phyloP scores from a whole-genome alignment of 2,888 invertebrate species.

The Cabera pusaria region DNA sequence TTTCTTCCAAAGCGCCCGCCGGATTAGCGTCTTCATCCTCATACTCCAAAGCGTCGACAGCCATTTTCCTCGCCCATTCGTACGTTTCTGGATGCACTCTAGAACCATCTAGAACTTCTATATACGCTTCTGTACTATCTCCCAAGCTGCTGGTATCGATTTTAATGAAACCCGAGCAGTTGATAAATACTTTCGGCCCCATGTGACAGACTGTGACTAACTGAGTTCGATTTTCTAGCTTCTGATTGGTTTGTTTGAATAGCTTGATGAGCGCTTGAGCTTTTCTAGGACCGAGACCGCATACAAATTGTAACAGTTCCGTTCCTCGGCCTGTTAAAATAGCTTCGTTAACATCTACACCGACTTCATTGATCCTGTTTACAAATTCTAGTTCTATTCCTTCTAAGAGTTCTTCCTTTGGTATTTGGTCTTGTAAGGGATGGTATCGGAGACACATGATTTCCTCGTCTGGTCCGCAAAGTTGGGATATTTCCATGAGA shows the following conservation, averaged over 20 bases:
- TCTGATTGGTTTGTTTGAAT: conserved; percentile 94
- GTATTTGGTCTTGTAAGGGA: conserved; percentile 90
- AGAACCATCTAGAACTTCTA: conserved; percentile 98
- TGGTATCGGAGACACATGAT: conserved; percentile 97
- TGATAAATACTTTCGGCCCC: conserved; percentile 99
- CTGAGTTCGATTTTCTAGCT: conserved; percentile 97
- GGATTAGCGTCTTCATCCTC: conserved; percentile 98
- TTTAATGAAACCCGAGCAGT: conserved; percentile 99
- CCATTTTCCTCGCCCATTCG: conserved; percentile 99
- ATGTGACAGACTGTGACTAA: conserved; percentile 97
- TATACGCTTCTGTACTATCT: conserved; percentile 97
- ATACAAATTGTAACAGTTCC: conserved; percentile 97
- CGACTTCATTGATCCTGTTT: conserved; percentile 98
- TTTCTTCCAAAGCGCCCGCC: conserved; percentile 98
- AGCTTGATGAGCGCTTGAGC: conserved; percentile 93
- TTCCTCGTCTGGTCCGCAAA: conserved; percentile 98
- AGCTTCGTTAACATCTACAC: conserved; percentile 97
- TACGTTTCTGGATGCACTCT: conserved; percentile 99
- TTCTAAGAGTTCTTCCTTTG: conserved; percentile 93
- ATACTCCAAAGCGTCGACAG: conserved; percentile 98
- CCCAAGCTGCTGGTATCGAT: conserved; percentile 98
- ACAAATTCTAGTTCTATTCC: conserved; percentile 95
- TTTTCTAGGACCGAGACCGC: conserved; percentile 98
- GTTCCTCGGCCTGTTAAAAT: conserved; percentile 94
- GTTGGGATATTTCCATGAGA: conserved; percentile 96